Evolutionary conservation across 1,140 invertebrate species (phyloP).

Genomic region (Ericerus pela): DNA sequence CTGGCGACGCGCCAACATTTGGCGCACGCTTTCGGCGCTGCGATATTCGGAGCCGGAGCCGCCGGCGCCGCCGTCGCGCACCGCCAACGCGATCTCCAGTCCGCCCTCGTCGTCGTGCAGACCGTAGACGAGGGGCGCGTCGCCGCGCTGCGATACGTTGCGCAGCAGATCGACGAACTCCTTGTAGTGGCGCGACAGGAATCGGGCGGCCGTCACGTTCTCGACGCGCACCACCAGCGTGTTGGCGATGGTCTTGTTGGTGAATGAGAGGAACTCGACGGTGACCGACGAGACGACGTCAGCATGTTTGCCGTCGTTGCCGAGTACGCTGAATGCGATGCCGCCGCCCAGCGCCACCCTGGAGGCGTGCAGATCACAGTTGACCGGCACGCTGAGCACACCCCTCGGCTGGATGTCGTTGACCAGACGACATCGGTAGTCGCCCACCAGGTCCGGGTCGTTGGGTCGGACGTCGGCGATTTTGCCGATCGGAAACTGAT

Average conservation of each 20-base stretch:
- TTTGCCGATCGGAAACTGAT: conserved; percentile 50
- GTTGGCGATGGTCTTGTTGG: conserved; percentile 66
- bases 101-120: conserved; percentile 47
- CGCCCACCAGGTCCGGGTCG: conserved; percentile 71
- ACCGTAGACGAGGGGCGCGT: conserved; percentile 52
- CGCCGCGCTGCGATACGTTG: conserved; percentile 37
- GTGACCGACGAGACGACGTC: conserved; percentile 71
- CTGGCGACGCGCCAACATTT: conserved; percentile 45
- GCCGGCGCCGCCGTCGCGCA: conserved; percentile 29
- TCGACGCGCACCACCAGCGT: conserved; percentile 58
- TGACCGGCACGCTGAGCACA: conserved; percentile 53
- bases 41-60: conserved; percentile 33
- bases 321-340: conserved; percentile 60
- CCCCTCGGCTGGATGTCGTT: conserved; percentile 38
- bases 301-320: conserved; percentile 74
- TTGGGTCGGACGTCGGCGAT: conserved; percentile 82
- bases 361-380: conserved; percentile 60
- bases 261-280: conserved; percentile 63
- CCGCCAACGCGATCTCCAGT: conserved; percentile 54
- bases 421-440: conserved; percentile 71
- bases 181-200: conserved; percentile 57
- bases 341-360: conserved; percentile 45
- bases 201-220: conserved; percentile 54
- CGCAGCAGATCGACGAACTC: conserved; percentile 50
- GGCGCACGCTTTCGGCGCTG: conserved; percentile 42